Conservation (phyloP, 2,888 invertebrate species). For the Aplocera efformata region DNA sequence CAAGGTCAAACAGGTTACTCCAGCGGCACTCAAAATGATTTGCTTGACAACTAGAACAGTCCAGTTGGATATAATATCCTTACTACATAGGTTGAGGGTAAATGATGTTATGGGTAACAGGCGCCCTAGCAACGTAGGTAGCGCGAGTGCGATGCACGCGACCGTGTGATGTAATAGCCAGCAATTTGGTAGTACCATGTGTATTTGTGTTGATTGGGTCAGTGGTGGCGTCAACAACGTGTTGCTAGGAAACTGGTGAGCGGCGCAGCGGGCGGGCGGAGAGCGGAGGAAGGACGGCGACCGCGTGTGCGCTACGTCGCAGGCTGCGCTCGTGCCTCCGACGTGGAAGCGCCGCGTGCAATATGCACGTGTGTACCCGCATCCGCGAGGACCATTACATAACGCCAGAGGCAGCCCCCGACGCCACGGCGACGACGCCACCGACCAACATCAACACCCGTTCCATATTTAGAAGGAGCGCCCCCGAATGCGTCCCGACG, state of each 20-base stretch:
- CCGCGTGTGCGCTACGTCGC: conserved; percentile 50
- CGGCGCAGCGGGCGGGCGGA: conserved; percentile 9
- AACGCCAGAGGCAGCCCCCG: conserved; percentile 54
- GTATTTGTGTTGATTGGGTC: conserved; percentile 75
- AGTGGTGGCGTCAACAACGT: conserved; percentile 74
- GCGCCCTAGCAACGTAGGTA: conserved; percentile 59
- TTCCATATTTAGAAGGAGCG: conserved; percentile 78
- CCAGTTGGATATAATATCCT: conserved; percentile 22
- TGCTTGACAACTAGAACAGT: conserved; percentile 29
- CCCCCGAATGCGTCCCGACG: conserved; percentile 61
- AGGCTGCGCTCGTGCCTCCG: conserved; percentile 50
- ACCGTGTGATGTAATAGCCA: conserved; percentile 68
- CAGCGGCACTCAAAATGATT: conserved; percentile 21
- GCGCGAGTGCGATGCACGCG: conserved; percentile 47
- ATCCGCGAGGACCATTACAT: conserved; percentile 67
- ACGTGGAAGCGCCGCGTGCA: conserved; percentile 74
- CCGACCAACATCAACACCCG: conserved; percentile 56
- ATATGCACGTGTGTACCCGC: conserved; percentile 59
- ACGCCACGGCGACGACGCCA: conserved; percentile 49
- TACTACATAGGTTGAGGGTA: conserved; percentile 31
- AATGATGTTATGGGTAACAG: conserved; percentile 50
- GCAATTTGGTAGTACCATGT: conserved; percentile 53
- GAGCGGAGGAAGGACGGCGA: conserved; percentile 31
- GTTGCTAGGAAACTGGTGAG: conserved; percentile 76
- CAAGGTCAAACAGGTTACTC: conserved; percentile 25